Conservation (phyloP, 2,113 vertebrate species). For the Mobula birostris region DNA sequence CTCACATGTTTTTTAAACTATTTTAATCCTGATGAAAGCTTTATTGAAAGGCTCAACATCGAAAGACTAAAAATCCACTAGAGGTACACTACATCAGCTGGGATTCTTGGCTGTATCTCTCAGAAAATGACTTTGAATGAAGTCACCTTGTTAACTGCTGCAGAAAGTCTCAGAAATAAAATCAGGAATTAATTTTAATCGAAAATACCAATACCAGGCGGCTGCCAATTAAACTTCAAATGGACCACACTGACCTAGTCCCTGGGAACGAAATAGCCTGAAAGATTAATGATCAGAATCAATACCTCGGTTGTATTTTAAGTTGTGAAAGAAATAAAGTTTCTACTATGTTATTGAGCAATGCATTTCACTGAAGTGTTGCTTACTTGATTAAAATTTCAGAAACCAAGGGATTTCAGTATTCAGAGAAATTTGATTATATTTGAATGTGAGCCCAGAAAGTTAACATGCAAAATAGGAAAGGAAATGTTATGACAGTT, state of each 20-base stretch:
- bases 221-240: not conserved
- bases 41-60: not conserved
- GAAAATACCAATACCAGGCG: not conserved
- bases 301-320: not conserved
- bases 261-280: not conserved
- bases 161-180: not conserved
- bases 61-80: not conserved
- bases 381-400: too few relatives aligned
- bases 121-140: not conserved
- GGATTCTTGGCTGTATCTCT: not conserved
- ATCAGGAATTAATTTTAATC: constrained; percentile 3
- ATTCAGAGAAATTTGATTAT: too few relatives aligned
- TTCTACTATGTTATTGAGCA: not conserved
- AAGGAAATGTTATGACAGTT: too few relatives aligned
- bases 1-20: not conserved
- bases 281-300: not conserved
- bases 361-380: not conserved
- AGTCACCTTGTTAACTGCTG: not conserved
- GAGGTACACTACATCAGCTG: not conserved
- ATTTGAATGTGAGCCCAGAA: too few relatives aligned
- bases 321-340: not conserved
- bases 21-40: not conserved
- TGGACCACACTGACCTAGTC: not conserved
- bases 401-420: too few relatives aligned
- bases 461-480: too few relatives aligned